phyloP scores from a whole-genome alignment of 2,888 invertebrate species.

The Cantharis lateralis region DNA sequence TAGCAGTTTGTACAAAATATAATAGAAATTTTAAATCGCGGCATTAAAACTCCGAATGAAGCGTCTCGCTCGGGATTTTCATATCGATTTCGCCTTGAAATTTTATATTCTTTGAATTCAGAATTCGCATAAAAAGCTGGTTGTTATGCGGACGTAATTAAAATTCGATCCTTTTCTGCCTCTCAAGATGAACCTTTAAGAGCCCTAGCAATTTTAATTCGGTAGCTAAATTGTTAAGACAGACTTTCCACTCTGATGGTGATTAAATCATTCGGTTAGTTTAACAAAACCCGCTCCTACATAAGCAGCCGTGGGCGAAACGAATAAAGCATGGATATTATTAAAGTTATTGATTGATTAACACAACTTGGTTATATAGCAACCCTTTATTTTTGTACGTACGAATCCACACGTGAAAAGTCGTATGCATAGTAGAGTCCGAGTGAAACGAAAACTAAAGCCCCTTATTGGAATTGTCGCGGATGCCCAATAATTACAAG shows the following conservation, averaged over 20 bases:
- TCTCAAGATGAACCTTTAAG: constrained; percentile 13
- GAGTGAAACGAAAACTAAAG: not conserved
- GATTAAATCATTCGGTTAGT: constrained; percentile 59
- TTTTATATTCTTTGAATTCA: not conserved
- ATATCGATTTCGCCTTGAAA: constrained; percentile 1
- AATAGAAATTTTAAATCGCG: not conserved
- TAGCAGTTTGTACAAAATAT: not conserved
- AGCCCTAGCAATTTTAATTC: constrained; percentile 50
- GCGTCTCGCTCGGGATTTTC: not conserved
- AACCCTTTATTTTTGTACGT: constrained; percentile 27
- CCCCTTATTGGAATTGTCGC: not conserved
- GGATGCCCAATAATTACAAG: not conserved
- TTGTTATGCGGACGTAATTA: constrained; percentile 15
- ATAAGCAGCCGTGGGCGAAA: constrained; percentile 48
- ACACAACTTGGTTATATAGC: constrained; percentile 42
- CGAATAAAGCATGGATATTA: constrained; percentile 44
- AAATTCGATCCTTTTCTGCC: constrained; percentile 20
- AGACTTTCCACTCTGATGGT: constrained; percentile 55
- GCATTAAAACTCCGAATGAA: not conserved
- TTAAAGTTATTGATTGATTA: constrained; percentile 58
- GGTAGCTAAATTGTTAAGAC: constrained; percentile 57
- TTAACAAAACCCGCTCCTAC: constrained; percentile 52
- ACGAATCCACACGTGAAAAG: constrained; percentile 13
- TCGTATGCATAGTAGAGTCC: not conserved
- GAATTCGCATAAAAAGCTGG: not conserved